Percentiles rank a stretch among this genome's conserved stretches.
phyloP scores from a whole-genome alignment of 1,140 invertebrate species.

The Tyrophagus putrescentiae region DNA sequence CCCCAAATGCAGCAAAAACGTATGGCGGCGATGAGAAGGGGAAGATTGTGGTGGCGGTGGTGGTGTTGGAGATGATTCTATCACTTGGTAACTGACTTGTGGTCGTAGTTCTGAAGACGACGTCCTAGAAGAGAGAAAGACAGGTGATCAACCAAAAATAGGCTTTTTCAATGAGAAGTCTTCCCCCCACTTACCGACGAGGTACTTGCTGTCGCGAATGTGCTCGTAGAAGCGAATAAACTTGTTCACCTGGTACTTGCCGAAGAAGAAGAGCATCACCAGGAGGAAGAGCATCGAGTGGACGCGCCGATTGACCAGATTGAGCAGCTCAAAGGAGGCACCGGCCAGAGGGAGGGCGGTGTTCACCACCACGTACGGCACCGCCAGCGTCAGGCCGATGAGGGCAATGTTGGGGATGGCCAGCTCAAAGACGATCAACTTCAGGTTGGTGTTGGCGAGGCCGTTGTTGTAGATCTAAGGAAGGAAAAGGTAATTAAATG shows the following conservation, averaged over 20 bases:
- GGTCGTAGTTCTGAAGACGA: no score
- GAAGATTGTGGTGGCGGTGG: no score
- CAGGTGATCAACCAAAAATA: no score
- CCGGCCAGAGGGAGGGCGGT: constrained; percentile 61
- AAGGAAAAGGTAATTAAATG: neutral
- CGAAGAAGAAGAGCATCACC: constrained; percentile 46
- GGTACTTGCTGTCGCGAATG: constrained; percentile 97
- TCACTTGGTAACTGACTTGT: no score
- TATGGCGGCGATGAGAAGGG: no score
- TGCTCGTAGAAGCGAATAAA: constrained; percentile 89
- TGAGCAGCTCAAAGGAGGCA: constrained; percentile 51
- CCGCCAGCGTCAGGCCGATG: constrained; percentile 66
- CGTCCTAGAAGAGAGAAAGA: no score
- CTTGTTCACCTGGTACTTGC: constrained; percentile 69
- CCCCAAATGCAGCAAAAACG: no score
- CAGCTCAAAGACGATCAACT: constrained; percentile 64
- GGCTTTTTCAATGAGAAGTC: no score
- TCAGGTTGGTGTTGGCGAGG: constrained; percentile 75
- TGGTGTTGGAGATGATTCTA: no score
- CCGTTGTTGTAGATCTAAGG: constrained; percentile 59
- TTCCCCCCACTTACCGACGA: no score
- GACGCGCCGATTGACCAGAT: constrained; percentile 64
- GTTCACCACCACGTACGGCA: constrained; percentile 76
- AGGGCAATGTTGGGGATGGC: constrained; percentile 73
- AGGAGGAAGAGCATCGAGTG: constrained; percentile 72